Evolutionary conservation across 1,140 invertebrate genomes (phyloP).

Genomic region (Ostrea denselamellosa): DNA sequence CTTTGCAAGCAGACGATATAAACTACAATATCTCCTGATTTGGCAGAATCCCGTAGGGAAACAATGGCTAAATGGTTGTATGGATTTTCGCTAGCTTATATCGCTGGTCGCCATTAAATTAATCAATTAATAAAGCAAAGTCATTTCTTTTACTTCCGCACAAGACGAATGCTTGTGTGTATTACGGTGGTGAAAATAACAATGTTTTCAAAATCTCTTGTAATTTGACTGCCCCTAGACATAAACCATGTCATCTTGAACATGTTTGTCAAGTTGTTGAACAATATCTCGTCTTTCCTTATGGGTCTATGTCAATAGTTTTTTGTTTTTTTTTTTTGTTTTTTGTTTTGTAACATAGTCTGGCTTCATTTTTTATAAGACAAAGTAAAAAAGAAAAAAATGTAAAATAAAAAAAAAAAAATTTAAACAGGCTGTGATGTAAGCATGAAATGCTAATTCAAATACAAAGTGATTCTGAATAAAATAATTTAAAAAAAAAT

Average conservation of each 20-base stretch:
- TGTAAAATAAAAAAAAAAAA: too few relatives aligned
- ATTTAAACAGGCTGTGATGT: not conserved
- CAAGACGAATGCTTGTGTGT: not conserved
- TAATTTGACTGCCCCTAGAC: not conserved
- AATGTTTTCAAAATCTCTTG: not conserved
- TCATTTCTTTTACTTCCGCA: slow-evolving; percentile 8
- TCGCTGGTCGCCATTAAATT: slow-evolving; percentile 10
- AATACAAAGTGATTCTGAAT: too few relatives aligned
- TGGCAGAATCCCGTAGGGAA: not conserved
- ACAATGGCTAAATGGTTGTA: slow-evolving; percentile 25
- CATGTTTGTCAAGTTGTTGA: not conserved
- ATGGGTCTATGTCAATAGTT: not conserved
- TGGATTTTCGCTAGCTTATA: slow-evolving; percentile 8
- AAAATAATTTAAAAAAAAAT: too few relatives aligned
- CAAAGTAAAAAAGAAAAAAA: not conserved
- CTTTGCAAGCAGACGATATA: slow-evolving; percentile 24
- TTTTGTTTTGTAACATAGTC: not conserved
- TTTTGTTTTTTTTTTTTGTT: too few relatives aligned
- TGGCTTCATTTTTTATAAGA: not conserved
- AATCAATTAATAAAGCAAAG: slow-evolving; percentile 39
- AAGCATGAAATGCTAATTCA: too few relatives aligned
- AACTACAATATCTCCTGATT: not conserved
- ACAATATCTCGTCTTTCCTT: not conserved
- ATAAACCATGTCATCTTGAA: slow-evolving; percentile 19
- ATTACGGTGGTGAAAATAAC: not conserved